phyloP scores from a whole-genome alignment of 2,888 invertebrate genomes.

The Sinelater perroti region DNA sequence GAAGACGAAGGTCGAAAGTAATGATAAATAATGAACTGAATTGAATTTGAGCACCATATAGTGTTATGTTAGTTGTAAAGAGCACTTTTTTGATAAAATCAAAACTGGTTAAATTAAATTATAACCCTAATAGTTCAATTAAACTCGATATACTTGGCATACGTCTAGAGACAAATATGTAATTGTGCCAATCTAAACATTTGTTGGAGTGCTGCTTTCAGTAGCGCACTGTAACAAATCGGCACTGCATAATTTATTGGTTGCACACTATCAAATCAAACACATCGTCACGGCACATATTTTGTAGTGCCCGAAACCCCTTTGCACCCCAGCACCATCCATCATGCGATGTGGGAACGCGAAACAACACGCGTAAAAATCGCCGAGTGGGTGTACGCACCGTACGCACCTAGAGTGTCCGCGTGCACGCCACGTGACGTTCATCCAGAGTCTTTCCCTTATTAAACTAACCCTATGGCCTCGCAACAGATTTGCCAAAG shows the following conservation, averaged over 20 bases:
- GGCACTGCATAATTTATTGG: slow-evolving; percentile 9
- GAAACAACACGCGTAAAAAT: slow-evolving; percentile 46
- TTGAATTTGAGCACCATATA: no score
- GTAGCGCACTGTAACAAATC: not conserved
- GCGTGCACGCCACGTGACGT: slow-evolving; percentile 48
- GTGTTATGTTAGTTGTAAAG: no score
- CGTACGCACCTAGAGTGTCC: slow-evolving; percentile 45
- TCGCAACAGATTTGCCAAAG: slow-evolving; percentile 30
- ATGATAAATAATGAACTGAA: no score
- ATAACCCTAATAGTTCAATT: no score
- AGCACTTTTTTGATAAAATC: no score
- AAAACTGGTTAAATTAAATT: no score
- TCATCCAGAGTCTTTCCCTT: slow-evolving; percentile 46
- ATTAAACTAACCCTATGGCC: slow-evolving; percentile 45
- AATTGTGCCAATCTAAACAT: no score
- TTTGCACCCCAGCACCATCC: not conserved
- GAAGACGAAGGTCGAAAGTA: no score
- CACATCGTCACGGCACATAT: slow-evolving; percentile 12
- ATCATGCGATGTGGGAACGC: slow-evolving; percentile 39
- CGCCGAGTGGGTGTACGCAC: slow-evolving; percentile 46
- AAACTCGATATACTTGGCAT: no score
- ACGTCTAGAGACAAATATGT: no score
- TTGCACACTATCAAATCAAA: not conserved
- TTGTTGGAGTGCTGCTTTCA: not conserved
- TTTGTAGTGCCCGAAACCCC: slow-evolving; percentile 5